Percentiles rank a stretch among this genome's conserved stretches.
Evolutionary conservation across 1,140 invertebrate species (phyloP).

Genomic region (Planococcus citri): DNA sequence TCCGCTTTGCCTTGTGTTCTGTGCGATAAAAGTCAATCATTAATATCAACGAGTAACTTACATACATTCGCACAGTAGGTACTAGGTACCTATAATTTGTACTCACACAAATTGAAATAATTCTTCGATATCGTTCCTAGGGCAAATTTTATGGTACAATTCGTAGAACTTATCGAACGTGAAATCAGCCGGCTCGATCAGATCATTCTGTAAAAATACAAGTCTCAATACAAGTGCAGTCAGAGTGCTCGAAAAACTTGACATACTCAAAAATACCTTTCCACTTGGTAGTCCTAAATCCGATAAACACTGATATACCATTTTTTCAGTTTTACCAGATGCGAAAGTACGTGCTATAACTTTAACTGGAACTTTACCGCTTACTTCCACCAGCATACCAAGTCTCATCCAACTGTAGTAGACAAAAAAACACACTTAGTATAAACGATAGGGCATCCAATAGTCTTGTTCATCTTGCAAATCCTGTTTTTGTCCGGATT

Average conservation of each 20-base stretch:
- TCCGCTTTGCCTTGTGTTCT: slow-evolving; percentile 84
- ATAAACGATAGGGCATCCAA: no score
- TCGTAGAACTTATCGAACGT: slow-evolving; percentile 99
- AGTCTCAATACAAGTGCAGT: background rate
- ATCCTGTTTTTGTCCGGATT: no score
- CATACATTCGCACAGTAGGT: no score
- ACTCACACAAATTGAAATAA: slow-evolving; percentile 93
- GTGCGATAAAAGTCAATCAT: no score
- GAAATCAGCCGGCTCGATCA: slow-evolving; percentile 86
- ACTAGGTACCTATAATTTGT: no score
- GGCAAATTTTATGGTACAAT: slow-evolving; percentile 97
- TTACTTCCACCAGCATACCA: slow-evolving; percentile 79
- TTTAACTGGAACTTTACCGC: slow-evolving; percentile 93
- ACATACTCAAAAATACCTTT: slow-evolving; percentile 58
- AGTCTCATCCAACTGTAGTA: slow-evolving; percentile 90
- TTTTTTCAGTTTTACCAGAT: slow-evolving; percentile 94
- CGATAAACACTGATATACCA: slow-evolving; percentile 91
- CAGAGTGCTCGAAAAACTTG: background rate
- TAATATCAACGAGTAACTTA: no score
- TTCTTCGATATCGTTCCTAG: slow-evolving; percentile 97
- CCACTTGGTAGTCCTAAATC: slow-evolving; percentile 88
- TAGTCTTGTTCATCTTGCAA: no score
- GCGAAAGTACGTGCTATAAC: slow-evolving; percentile 95
- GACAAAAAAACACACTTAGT: background rate
- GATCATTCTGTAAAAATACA: slow-evolving; percentile 57